Conservation (phyloP, 2,888 invertebrate species). For the Amiota minor region DNA sequence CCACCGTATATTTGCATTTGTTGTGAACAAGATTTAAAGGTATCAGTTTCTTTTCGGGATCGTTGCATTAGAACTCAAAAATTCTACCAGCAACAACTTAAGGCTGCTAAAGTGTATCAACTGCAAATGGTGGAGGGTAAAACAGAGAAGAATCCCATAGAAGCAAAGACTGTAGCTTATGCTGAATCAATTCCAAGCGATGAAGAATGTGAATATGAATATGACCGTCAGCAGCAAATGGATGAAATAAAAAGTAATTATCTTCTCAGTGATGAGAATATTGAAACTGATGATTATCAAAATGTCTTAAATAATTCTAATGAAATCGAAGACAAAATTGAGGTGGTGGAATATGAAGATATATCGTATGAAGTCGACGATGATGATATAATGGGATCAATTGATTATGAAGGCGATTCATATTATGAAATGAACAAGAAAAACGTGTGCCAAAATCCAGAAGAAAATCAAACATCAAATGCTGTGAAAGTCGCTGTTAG, state of each 20-base stretch:
- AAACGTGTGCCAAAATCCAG: not conserved
- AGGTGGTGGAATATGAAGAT: too few species aligned
- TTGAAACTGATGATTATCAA: not conserved
- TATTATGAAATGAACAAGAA: not conserved
- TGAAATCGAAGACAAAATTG: too few species aligned
- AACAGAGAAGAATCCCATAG: not conserved
- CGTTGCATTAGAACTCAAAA: slow-evolving; percentile 54
- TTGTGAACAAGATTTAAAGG: slow-evolving; percentile 47
- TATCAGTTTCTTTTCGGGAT: slow-evolving; percentile 53
- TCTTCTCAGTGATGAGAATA: not conserved
- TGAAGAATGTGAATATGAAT: not conserved
- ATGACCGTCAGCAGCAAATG: not conserved
- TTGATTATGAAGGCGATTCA: not conserved
- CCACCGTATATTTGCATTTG: slow-evolving; percentile 54
- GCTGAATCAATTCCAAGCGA: not conserved
- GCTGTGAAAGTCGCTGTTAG: too few species aligned
- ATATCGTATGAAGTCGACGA: too few species aligned
- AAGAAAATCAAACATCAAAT: too few species aligned
- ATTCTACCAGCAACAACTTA: slow-evolving; percentile 37
- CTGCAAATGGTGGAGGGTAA: not conserved
- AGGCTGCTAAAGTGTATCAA: not conserved
- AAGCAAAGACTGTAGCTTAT: too few species aligned
- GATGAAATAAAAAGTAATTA: not conserved
- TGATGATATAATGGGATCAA: too few species aligned
- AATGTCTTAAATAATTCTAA: too few species aligned